Conservation (phyloP, 2,113 vertebrate species). For the Lontra canadensis region DNA sequence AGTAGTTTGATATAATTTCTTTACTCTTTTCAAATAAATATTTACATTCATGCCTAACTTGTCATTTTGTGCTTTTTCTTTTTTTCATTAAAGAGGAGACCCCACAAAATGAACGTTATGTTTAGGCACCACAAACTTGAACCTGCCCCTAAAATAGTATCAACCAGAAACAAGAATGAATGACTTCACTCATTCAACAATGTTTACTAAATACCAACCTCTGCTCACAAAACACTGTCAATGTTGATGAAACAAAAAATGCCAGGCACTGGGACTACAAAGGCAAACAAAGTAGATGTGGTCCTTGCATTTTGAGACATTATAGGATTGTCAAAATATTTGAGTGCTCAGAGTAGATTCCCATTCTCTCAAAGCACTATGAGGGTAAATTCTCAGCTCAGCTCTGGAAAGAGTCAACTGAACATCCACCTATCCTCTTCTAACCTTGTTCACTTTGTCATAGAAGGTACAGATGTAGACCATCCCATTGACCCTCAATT, state of each 20-base stretch:
- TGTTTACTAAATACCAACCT: not conserved
- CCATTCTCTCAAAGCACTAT: not conserved
- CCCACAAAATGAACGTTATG: not conserved
- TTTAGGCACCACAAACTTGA: not conserved
- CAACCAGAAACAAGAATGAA: constrained; percentile 8
- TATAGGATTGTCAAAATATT: not conserved
- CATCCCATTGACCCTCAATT: not conserved
- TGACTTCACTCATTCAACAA: not conserved
- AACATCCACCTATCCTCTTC: not conserved
- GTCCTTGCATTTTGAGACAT: not conserved
- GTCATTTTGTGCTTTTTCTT: not conserved
- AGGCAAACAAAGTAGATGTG: not conserved
- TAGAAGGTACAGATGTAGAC: not conserved
- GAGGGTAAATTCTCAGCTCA: not conserved
- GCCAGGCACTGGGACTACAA: not conserved
- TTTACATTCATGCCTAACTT: not conserved
- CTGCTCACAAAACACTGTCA: not conserved
- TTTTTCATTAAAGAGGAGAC: not conserved
- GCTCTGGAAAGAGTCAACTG: not conserved
- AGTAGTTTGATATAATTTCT: not conserved
- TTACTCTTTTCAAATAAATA: constrained; percentile 22
- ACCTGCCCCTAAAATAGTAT: not conserved
- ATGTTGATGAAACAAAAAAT: not conserved
- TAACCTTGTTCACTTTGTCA: not conserved
- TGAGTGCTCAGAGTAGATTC: not conserved